These are phyloP conservation scores for Stercorarius parasiticus DNA, from an alignment of 2,113 vertebrate genomes.

Conservation along the genomic window DNA sequence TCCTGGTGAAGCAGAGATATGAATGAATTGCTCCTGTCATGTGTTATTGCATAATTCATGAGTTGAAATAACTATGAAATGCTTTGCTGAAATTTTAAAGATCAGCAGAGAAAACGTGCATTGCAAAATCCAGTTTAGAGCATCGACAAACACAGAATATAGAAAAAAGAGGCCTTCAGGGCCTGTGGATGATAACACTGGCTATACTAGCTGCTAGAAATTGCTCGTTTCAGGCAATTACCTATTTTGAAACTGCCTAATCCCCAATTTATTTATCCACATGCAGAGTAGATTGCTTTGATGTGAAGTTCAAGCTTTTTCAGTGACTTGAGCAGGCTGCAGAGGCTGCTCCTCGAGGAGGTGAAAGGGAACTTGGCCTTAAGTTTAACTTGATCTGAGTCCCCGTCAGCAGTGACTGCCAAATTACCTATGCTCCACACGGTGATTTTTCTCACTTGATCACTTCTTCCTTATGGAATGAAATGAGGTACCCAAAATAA, in stretches of 20 bases:
- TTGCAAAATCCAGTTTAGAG: neutral
- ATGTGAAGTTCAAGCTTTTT: neutral
- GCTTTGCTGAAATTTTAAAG: neutral
- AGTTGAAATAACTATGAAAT: neutral
- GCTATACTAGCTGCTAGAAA: neutral
- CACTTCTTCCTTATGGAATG: neutral
- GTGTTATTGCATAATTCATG: conserved; percentile 13
- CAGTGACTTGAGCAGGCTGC: neutral
- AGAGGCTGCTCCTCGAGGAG: neutral
- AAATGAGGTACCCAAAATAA: neutral
- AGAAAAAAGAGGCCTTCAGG: neutral
- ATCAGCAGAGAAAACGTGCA: neutral
- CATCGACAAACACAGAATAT: neutral
- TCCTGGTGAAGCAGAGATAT: neutral
- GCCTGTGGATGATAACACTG: neutral
- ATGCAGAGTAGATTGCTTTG: neutral
- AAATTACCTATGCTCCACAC: fast-evolving
- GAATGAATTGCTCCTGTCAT: neutral
- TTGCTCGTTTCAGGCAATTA: neutral
- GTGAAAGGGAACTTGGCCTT: neutral
- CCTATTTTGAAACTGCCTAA: neutral
- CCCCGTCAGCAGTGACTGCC: neutral
- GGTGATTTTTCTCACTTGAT: neutral
- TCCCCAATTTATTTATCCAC: neutral
- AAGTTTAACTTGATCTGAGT: neutral